Evolutionary conservation across 2,888 invertebrate species (phyloP), one percentile per base, ranked within the genome.

Genomic region (Psococerastis gibbosa): DNA sequence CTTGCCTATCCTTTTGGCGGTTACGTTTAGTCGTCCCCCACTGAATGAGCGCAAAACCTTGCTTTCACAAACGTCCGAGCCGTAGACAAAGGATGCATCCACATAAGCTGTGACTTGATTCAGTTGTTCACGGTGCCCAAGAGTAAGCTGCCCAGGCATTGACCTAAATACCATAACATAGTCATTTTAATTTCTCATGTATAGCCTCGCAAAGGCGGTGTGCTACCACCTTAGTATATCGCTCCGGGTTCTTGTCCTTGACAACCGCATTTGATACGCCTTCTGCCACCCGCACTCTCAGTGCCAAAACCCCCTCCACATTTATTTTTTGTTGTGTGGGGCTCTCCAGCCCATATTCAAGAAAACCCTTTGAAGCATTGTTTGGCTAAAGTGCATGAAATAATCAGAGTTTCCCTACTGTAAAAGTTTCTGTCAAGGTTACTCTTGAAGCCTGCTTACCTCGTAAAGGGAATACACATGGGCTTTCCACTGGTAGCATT

Each of bases 401-500:
- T n/a, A n/a, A n/a, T n/a, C n/a, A n/a, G n/a, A n/a, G n/a, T n/a
- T n/a, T n/a, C n/a, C n/a, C n/a, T n/a, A n/a, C n/a, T 27, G 27
- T 27, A 41, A 41, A 41, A 22, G 22, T 20, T 35, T 41, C 2
- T 41, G 3, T 27, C 27, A 27, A 27, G 27, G 11, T 27, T 27
- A 11, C 27, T n/a, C n/a, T n/a, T n/a, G n/a, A n/a, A n/a, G 27
- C 11, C 6, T 27, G 27, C 27, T 38, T 38, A 38, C 38, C 38
- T 55, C 2, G 66, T 66, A 45, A 69, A 67, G 11, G 68, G 66
- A 45, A 70, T 62, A 49, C 70, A 70, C 46, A 62, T 57, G 2
- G 60, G 61, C 42, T 56, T 51, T 20, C 65, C 64, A 22, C 60
- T 61, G 2, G 55, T 55, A 43, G 52, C 52, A 47, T 65, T 62